Percentiles rank a stretch among this genome's conserved stretches.
phyloP scores from a whole-genome alignment of 2,888 invertebrate species.

The Drosophila vallismaia region DNA sequence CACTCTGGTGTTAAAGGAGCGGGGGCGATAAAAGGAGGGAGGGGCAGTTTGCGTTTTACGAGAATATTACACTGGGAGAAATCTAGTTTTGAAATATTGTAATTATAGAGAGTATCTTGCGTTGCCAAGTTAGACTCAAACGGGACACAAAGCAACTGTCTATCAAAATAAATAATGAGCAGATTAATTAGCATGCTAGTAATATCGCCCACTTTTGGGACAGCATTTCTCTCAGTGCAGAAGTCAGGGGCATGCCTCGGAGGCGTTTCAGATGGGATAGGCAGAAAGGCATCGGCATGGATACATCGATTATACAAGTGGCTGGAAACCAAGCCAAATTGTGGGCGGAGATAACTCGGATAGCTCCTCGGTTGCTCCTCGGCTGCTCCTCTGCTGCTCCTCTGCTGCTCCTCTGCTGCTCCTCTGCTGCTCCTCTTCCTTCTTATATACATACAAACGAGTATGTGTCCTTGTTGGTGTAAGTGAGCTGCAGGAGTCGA shows the following conservation, averaged over 20 bases:
- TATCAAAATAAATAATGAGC: no score
- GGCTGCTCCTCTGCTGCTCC: neutral
- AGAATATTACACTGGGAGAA: neutral
- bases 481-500: constrained; percentile 15
- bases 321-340: constrained; percentile 41
- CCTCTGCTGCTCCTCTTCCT: neutral
- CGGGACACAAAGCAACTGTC: no score
- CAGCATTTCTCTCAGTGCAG: neutral
- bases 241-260: constrained; percentile 12
- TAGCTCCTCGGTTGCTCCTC: constrained; percentile 10
- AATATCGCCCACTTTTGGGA: no score
- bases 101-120: no score
- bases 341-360: constrained; percentile 47
- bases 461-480: constrained; percentile 24
- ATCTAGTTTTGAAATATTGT: neutral
- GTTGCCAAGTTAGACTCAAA: no score
- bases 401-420: no score
- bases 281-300: constrained; percentile 70
- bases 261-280: constrained; percentile 49
- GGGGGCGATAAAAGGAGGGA: neutral
- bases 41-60: constrained; percentile 3
- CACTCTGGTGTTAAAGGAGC: constrained; percentile 3
- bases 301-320: constrained; percentile 82
- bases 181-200: no score
- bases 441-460: constrained; percentile 7